phyloP scores from a whole-genome alignment of 1,140 invertebrate species.

The Mercenaria mercenaria region DNA sequence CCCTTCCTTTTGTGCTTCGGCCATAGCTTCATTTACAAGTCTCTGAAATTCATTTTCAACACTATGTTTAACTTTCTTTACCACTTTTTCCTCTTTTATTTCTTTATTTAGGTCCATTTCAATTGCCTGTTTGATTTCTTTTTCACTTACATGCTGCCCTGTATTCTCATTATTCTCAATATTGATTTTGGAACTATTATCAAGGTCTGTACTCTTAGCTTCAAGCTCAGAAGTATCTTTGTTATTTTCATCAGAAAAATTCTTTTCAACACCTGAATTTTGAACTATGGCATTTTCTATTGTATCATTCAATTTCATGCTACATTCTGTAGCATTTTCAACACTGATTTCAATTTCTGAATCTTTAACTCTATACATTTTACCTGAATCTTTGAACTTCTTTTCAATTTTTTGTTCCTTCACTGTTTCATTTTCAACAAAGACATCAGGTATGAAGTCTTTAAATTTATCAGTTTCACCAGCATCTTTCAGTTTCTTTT shows the following conservation, averaged over 20 bases:
- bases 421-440: no score
- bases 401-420: no score
- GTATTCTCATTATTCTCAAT: background rate
- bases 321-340: no score
- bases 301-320: no score
- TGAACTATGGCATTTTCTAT: no score
- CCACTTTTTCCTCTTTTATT: background rate
- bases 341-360: no score
- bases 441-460: no score
- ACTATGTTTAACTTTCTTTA: slow-evolving; percentile 59
- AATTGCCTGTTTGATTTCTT: background rate
- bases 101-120: background rate
- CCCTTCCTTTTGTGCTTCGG: slow-evolving; percentile 49
- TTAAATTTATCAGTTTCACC: no score
- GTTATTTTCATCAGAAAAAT: background rate
- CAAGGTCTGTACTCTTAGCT: background rate
- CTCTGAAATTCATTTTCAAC: slow-evolving; percentile 67
- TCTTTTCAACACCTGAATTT: no score
- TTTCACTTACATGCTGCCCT: background rate
- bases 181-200: background rate
- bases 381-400: no score
- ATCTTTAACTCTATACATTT: no score
- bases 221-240: background rate
- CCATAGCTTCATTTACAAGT: slow-evolving; percentile 61
- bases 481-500: no score